phyloP scores from a whole-genome alignment of 2,113 vertebrate genomes.

The Elephas maximus region DNA sequence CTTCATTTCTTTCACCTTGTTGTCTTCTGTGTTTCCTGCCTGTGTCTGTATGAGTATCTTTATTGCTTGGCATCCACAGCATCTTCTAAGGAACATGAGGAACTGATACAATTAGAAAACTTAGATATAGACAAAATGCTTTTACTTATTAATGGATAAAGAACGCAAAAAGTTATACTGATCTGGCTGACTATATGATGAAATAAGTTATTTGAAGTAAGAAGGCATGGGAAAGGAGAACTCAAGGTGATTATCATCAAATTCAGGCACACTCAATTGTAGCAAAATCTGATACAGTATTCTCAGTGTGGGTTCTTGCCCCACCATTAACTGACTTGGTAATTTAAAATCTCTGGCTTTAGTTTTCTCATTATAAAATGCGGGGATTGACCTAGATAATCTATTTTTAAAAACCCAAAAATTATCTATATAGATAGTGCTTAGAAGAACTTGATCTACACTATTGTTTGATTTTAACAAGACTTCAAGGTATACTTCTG shows the following conservation, averaged over 20 bases:
- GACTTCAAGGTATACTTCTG: too few species aligned
- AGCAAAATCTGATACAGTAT: not conserved
- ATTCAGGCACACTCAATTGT: not conserved
- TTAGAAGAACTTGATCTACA: too few species aligned
- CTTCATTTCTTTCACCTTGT: not conserved
- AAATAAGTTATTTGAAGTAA: constrained; percentile 32
- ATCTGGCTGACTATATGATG: not conserved
- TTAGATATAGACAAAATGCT: not conserved
- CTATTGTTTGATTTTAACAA: too few species aligned
- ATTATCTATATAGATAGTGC: not conserved
- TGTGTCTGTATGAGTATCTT: not conserved
- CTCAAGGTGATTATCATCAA: not conserved
- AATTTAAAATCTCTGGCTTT: not conserved
- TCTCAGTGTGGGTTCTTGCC: not conserved
- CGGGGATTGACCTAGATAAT: not conserved
- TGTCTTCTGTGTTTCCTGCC: not conserved
- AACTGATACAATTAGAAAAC: not conserved
- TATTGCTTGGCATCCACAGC: not conserved
- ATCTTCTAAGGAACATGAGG: not conserved
- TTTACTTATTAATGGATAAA: not conserved
- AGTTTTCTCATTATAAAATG: not conserved
- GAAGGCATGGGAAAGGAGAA: not conserved
- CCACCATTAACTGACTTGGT: not conserved
- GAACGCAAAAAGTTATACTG: not conserved
- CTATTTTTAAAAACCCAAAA: not conserved